Base-by-base conservation (phyloP, 2,888 invertebrate species). In the Nymphalis polychloros region DNA sequence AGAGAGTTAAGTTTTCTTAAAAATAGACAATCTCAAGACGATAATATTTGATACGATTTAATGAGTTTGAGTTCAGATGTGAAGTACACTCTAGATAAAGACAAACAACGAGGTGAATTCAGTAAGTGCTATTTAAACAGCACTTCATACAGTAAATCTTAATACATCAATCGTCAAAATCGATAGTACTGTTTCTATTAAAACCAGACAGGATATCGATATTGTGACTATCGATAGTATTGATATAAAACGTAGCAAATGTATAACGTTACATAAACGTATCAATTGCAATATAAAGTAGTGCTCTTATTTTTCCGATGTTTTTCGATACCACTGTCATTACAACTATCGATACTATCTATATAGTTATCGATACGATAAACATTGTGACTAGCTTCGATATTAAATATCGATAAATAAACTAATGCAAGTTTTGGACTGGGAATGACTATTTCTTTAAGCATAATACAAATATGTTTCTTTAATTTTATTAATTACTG, bases 101-200 rank as follows among this genome's bases (percentile, higher is more conserved):
- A 63, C 67, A 57, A 57, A 59, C 27, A 67, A 62, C 55, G 46
- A 50, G 67, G 62, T 67, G 63, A 67, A 63, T 67, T 67, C 46
- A 62, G 20, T 49, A 49, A 67, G 62, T 67, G 67, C 48, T 67
- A 41, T 48, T 57, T 41, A 67, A 67, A 67, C 67, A 67, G 49
- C 61, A 62, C 57, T 46, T 27, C 49, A 35, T 57, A 41, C 19
- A 49, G 8, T 67, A 67, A 67, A 62, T 67, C 57, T 67, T 57
- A 57, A 41, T 60, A 57, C 62, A 48, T 61, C 35, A 4, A 16
- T 23, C 48, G 48, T 48, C 10, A 31, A 41, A 41, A 41, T 41
- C 41, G 10, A 10, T 41, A 41, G 10, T 41, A 41, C 10, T 41
- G 8, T 41, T 41, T 41, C 41, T 41, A 10, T 41, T 41, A 41